Conservation (phyloP, 2,888 invertebrate species). For the Ceraclea dissimilis region DNA sequence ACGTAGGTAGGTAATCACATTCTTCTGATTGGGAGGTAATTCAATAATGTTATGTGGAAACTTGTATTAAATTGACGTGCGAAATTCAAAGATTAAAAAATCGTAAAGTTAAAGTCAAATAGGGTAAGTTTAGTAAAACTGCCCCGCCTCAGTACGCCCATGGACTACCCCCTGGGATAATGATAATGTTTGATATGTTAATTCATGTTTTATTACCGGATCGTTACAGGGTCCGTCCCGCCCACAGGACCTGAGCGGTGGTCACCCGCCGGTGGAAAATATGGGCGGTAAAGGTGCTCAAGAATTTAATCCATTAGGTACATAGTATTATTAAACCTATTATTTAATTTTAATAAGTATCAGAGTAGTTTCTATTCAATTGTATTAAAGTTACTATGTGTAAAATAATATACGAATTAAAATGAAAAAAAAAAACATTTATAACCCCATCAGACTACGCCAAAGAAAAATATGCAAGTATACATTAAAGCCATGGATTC, state of each 20-base stretch:
- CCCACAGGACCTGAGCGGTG: conserved; percentile 13
- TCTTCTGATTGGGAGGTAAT: too few species aligned
- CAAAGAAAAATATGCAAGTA: too few species aligned
- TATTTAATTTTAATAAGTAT: not conserved
- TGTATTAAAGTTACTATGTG: too few species aligned
- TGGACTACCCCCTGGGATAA: conserved; percentile 18
- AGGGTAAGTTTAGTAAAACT: conserved; percentile 9
- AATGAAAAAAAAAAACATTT: too few species aligned
- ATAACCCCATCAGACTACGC: too few species aligned
- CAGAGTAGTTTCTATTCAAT: not conserved
- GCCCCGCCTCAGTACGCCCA: conserved; percentile 19
- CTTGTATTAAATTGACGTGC: too few species aligned
- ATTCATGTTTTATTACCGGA: conserved; percentile 23
- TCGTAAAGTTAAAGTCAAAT: not conserved
- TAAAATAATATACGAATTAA: too few species aligned
- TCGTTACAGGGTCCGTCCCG: conserved; percentile 17
- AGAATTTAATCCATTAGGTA: not conserved
- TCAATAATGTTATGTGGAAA: too few species aligned
- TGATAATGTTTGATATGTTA: conserved; percentile 23
- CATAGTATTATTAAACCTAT: too few species aligned
- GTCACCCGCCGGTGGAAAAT: conserved; percentile 23
- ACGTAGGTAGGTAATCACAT: too few species aligned
- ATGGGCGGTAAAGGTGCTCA: conserved; percentile 9
- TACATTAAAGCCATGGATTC: too few species aligned
- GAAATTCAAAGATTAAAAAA: too few species aligned